phyloP scores from a whole-genome alignment of 2,797 vertebrate genomes.

The Sylvia borin region DNA sequence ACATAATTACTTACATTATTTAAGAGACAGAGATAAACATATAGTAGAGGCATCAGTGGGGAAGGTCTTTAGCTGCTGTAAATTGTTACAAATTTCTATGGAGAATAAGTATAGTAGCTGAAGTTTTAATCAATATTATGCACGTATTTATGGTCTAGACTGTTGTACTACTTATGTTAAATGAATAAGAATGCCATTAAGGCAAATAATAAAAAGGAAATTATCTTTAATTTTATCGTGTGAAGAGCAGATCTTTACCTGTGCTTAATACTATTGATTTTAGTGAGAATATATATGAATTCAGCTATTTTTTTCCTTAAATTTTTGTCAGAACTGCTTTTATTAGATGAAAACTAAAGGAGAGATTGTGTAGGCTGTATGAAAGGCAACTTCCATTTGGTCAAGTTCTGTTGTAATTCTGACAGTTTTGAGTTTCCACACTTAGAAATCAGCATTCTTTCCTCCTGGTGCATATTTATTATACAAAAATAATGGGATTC shows the following conservation, averaged over 20 bases:
- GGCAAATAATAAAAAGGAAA: background rate
- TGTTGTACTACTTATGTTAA: background rate
- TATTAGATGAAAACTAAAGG: background rate
- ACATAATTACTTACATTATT: background rate
- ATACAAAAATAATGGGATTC: background rate
- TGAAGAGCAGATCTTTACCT: conserved; percentile 11
- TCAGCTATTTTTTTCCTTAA: background rate
- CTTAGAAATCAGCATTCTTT: background rate
- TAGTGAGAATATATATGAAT: background rate
- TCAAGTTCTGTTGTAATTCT: background rate
- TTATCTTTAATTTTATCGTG: background rate
- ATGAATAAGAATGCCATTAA: conserved; percentile 20
- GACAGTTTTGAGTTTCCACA: background rate
- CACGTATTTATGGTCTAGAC: background rate
- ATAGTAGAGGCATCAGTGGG: background rate
- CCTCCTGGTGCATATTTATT: background rate
- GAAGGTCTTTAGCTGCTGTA: background rate
- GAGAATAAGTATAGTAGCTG: background rate
- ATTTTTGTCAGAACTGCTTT: background rate
- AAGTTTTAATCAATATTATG: conserved; percentile 49
- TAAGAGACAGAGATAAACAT: conserved; percentile 1
- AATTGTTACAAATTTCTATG: conserved; percentile 11
- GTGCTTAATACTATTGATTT: conserved; percentile 29
- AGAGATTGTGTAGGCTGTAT: background rate
- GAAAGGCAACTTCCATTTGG: background rate